Evolutionary conservation across 2,888 invertebrate genomes (phyloP).

Genomic region (Saturnia japonica): DNA sequence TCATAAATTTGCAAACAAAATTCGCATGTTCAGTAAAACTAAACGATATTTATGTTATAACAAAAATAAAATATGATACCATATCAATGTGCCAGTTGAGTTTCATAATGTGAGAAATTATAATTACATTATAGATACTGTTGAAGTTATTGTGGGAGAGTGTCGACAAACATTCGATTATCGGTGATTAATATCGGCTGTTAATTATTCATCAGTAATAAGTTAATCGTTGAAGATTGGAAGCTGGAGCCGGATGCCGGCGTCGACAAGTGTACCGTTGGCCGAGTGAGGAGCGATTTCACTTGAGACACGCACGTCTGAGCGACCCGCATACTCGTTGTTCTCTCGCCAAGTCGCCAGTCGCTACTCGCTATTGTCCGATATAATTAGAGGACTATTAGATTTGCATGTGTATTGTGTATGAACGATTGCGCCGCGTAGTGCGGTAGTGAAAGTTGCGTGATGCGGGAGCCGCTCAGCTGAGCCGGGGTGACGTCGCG

Average conservation of each 20-base stretch:
- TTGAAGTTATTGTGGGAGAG: not conserved
- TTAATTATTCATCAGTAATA: constrained; percentile 15
- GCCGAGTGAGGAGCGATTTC: constrained; percentile 65
- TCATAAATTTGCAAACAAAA: not conserved
- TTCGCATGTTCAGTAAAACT: not conserved
- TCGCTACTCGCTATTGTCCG: constrained; percentile 43
- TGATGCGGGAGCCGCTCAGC: constrained; percentile 64
- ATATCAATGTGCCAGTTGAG: not conserved
- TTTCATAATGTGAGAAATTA: constrained; percentile 1
- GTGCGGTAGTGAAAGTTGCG: constrained; percentile 67
- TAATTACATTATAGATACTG: not conserved
- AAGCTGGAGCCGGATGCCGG: constrained; percentile 58
- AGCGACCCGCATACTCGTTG: constrained; percentile 51
- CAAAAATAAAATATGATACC: not conserved
- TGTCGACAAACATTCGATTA: constrained; percentile 9
- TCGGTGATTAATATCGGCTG: no score
- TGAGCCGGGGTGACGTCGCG: constrained; percentile 60
- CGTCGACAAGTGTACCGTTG: constrained; percentile 65
- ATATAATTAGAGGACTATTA: constrained; percentile 58
- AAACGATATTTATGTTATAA: not conserved
- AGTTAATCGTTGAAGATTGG: constrained; percentile 38
- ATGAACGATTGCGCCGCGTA: constrained; percentile 29
- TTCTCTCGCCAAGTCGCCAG: constrained; percentile 49
- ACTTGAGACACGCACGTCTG: constrained; percentile 74
- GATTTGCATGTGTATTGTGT: constrained; percentile 59